Percentiles rank a stretch among this genome's conserved stretches.
phyloP scores from a whole-genome alignment of 2,113 vertebrate species.

The Calypte anna region DNA sequence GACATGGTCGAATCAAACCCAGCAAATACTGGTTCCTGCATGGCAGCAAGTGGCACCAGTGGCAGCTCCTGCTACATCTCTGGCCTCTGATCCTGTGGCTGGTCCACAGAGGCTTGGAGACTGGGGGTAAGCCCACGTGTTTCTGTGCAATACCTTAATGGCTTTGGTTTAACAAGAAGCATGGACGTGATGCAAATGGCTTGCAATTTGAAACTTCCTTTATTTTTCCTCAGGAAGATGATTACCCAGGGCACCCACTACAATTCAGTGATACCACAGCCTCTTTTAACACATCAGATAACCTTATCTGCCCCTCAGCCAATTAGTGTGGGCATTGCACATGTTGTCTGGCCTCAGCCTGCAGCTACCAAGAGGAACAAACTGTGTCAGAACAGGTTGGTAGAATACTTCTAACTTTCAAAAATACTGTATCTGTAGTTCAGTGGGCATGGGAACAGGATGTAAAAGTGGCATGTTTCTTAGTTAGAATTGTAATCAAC shows the following conservation, averaged over 20 bases:
- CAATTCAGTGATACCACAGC: slow-evolving; percentile 91
- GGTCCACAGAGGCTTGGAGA: slow-evolving; percentile 93
- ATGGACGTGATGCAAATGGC: background rate
- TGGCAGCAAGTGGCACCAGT: slow-evolving; percentile 93
- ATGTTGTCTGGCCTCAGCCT: slow-evolving; percentile 96
- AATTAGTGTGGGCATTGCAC: slow-evolving; percentile 96
- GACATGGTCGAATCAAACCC: slow-evolving; percentile 91
- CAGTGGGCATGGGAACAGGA: background rate
- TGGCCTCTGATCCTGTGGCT: slow-evolving; percentile 90
- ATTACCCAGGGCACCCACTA: slow-evolving; percentile 94
- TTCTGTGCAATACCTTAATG: background rate
- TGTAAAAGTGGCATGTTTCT: slow-evolving; percentile 3
- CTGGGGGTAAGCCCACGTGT: slow-evolving; percentile 86
- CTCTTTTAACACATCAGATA: slow-evolving; percentile 95
- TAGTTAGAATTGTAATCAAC: slow-evolving; percentile 32
- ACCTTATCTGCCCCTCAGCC: slow-evolving; percentile 94
- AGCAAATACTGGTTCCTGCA: slow-evolving; percentile 92
- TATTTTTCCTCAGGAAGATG: slow-evolving; percentile 86
- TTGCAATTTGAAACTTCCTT: slow-evolving; percentile 6
- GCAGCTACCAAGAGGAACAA: slow-evolving; percentile 91
- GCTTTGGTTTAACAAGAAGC: background rate
- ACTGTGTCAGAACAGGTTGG: slow-evolving; percentile 91
- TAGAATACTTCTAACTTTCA: background rate
- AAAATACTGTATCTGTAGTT: background rate
- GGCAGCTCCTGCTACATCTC: slow-evolving; percentile 83